These are phyloP conservation scores for Drosophila ogumai DNA, from an alignment of 1,140 invertebrate genomes.

Conservation along the genomic window DNA sequence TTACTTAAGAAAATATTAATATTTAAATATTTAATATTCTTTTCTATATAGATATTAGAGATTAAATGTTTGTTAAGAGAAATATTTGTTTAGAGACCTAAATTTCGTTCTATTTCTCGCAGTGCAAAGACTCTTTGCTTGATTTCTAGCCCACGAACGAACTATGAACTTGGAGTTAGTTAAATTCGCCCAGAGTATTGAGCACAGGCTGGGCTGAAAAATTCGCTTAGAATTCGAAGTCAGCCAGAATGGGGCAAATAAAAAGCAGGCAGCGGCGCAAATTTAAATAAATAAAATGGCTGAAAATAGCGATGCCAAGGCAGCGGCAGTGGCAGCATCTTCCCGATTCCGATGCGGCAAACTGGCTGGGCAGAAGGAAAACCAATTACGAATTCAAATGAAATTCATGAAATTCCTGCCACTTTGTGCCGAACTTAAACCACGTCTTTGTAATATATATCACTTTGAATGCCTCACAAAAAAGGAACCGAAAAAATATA, in stretches of 20 bases:
- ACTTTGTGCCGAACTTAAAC: constrained; percentile 66
- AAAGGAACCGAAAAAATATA: constrained; percentile 9
- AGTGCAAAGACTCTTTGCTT: background rate
- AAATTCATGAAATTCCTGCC: constrained; percentile 71
- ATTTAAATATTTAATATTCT: too few relatives aligned
- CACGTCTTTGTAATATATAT: constrained; percentile 69
- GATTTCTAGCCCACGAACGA: constrained; percentile 37
- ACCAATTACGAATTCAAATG: constrained; percentile 73
- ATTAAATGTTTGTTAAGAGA: too few relatives aligned
- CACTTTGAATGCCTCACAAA: constrained; percentile 47
- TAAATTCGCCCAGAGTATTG: constrained; percentile 46
- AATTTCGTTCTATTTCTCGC: background rate
- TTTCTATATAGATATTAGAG: background rate
- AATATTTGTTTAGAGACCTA: too few relatives aligned
- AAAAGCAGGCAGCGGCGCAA: constrained; percentile 42
- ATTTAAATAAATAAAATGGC: constrained; percentile 69
- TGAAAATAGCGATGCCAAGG: constrained; percentile 40
- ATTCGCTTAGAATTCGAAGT: constrained; percentile 31
- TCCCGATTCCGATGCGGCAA: constrained; percentile 30
- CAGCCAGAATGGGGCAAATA: constrained; percentile 15
- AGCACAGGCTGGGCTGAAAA: constrained; percentile 18
- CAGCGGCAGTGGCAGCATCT: constrained; percentile 20
- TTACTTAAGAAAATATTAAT: too few relatives aligned
- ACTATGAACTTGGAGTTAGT: constrained; percentile 65
- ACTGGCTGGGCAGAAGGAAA: constrained; percentile 30